Evolutionary conservation across 2,113 vertebrate genomes (phyloP), one percentile per base, ranked within the genome.

Genomic region (Telmatochromis brachygnathus): DNA sequence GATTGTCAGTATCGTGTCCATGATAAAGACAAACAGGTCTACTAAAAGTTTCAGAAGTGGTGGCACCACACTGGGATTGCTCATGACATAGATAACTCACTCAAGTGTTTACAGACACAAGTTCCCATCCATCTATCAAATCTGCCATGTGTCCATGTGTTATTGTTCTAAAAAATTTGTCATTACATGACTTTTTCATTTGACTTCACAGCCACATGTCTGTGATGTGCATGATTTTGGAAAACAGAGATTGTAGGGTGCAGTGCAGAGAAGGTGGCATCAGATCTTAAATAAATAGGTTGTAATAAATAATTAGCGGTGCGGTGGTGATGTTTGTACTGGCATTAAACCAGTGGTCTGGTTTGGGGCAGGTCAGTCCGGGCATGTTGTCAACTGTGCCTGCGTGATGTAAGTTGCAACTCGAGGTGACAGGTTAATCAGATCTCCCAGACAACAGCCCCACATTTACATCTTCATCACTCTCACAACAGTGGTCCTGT

Each of bases 11-110:
- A 87, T 94, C 87, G 8, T 81, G 37, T 92, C 92, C 85, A 90
- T 85, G 94, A 94, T 95, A 82, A 94, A 94, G 91, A 92, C 33
- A 81, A 91, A 94, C 90, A 87, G 68, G 83, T 73, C 83, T 68
- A 75, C 51, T 84, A 54, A 54, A 88, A 62, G 33, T 53, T 53
- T 83, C 35, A 77, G 58, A 87, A 86, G 79, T 65, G 26, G 84
- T 88, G 77, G 39, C 28, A 9, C 73, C 84, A 90, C 37, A 75
- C 23, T 88, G 58, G 77, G 56, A 58, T 82, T 79, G 13, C 42
- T 54, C 19, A 58, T 58, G 23, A 21, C 47, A 19, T 37, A 68
- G 42, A 85, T 19, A 37, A 79, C 54, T 47, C 9, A 19, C 68
- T 80, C 10, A 49, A 47, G 21, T 45, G 10, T 84, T 86, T 15